phyloP scores from a whole-genome alignment of 2,888 invertebrate genomes.

The Stratiomys singularior region DNA sequence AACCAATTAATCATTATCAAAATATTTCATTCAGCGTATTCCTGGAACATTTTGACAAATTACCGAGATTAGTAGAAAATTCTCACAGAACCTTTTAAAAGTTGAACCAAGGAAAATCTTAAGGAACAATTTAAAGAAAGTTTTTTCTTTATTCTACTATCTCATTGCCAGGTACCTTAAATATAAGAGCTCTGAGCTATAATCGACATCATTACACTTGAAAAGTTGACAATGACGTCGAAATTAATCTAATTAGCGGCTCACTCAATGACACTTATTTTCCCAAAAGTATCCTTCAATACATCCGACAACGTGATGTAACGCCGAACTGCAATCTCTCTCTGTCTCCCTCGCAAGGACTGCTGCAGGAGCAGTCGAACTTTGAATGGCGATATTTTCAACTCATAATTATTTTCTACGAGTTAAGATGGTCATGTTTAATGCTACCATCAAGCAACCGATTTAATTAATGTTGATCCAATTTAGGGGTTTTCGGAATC shows the following conservation, averaged over 20 bases:
- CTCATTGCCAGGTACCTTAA: background rate
- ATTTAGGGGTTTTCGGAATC: constrained; percentile 18
- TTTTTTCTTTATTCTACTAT: background rate
- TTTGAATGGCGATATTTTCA: background rate
- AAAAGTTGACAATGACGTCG: background rate
- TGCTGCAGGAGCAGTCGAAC: background rate
- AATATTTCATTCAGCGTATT: constrained; percentile 7
- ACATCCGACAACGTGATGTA: constrained; percentile 3
- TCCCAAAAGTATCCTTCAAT: background rate
- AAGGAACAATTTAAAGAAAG: background rate
- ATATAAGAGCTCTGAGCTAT: background rate
- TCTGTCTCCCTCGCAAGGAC: too few species aligned
- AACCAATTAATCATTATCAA: constrained; percentile 27
- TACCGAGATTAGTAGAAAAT: constrained; percentile 24
- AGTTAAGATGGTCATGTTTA: background rate
- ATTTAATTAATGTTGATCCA: constrained; percentile 43
- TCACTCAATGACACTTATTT: background rate
- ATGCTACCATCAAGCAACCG: constrained; percentile 11
- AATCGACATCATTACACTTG: constrained; percentile 15
- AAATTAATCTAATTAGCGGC: constrained; percentile 20
- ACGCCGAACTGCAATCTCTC: background rate
- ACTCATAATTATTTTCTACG: constrained; percentile 24
- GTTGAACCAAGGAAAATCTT: background rate
- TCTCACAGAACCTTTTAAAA: constrained; percentile 7
- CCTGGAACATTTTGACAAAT: constrained; percentile 4